These are phyloP conservation scores for Athetis lepigone DNA, from an alignment of 2,888 invertebrate genomes.

Conservation along the genomic window DNA sequence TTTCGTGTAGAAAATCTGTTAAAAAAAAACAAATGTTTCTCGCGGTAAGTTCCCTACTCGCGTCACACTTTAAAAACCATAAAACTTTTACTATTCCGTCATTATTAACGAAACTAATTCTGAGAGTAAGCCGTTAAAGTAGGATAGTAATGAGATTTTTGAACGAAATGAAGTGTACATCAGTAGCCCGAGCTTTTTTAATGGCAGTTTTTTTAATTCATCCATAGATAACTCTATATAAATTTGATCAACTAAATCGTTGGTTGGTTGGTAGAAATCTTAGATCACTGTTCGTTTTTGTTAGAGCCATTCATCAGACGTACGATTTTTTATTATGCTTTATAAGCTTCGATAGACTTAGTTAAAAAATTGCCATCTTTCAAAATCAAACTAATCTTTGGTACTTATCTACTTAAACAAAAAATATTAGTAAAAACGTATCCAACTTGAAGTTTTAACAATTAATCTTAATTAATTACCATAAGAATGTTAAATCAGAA, in stretches of 20 bases:
- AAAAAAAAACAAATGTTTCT: no score
- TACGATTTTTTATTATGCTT: constrained; percentile 6
- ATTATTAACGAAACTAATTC: constrained; percentile 80
- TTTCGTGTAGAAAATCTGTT: no score
- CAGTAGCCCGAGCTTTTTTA: constrained; percentile 54
- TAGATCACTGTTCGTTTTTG: constrained; percentile 27
- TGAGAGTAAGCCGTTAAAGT: constrained; percentile 80
- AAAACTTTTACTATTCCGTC: constrained; percentile 76
- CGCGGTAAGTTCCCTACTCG: constrained; percentile 35
- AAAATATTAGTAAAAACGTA: constrained; percentile 31
- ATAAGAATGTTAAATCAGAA: constrained; percentile 38
- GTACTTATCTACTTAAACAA: not conserved
- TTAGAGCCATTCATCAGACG: constrained; percentile 15
- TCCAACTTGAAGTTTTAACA: constrained; percentile 18
- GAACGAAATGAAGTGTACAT: constrained; percentile 54
- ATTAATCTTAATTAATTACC: constrained; percentile 29
- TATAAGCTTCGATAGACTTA: constrained; percentile 2
- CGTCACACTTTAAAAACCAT: constrained; percentile 64
- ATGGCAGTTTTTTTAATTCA: constrained; percentile 38
- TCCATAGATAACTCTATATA: constrained; percentile 49
- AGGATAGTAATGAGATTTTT: constrained; percentile 77
- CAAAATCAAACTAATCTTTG: constrained; percentile 3
- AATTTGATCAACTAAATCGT: constrained; percentile 37
- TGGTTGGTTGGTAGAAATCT: constrained; percentile 32
- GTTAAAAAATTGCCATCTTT: constrained; percentile 12